A percentile compares a stretch with the other conserved stretches of the same genome.
These are phyloP conservation scores for Anolis carolinensis DNA, from an alignment of 2,113 vertebrate genomes.

Conservation along the genomic window DNA sequence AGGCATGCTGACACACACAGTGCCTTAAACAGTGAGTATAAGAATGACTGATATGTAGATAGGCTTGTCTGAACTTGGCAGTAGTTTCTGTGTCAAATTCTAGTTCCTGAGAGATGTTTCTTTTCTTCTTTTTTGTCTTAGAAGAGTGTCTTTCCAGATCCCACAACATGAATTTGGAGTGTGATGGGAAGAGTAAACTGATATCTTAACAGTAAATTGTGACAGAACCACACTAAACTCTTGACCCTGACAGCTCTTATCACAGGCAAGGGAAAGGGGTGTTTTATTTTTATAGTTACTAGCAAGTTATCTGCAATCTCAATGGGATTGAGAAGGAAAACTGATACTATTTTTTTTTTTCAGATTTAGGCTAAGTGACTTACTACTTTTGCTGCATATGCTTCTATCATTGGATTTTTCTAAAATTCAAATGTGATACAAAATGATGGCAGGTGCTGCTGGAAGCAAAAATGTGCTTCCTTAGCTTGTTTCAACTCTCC, in stretches of 20 bases:
- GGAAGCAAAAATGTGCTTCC: neutral
- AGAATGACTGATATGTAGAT: neutral
- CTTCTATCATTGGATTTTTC: neutral
- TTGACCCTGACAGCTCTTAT: slow-evolving; percentile 11
- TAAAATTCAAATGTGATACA: neutral
- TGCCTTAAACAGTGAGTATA: neutral
- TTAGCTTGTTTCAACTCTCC: neutral
- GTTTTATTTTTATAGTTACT: slow-evolving; percentile 29
- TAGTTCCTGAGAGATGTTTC: neutral
- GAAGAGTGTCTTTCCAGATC: slow-evolving; percentile 11
- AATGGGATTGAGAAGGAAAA: neutral
- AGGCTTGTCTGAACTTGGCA: slow-evolving; percentile 5
- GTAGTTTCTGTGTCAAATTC: slow-evolving; percentile 12
- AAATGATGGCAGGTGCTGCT: neutral
- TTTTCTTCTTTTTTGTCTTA: neutral
- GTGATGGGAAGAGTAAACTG: neutral
- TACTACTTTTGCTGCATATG: neutral
- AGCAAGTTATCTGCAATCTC: slow-evolving; percentile 28
- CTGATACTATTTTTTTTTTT: slow-evolving; percentile 8
- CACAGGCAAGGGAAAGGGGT: slow-evolving; percentile 15
- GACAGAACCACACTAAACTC: slow-evolving; percentile 26
- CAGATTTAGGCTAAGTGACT: neutral
- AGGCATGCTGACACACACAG: neutral
- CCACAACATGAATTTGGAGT: slow-evolving; percentile 1
- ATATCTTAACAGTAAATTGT: slow-evolving; percentile 23